Percentiles rank a stretch among this genome's conserved stretches.
Evolutionary conservation across 1,140 invertebrate genomes (phyloP).

Genomic region (Zaprionus inermis): DNA sequence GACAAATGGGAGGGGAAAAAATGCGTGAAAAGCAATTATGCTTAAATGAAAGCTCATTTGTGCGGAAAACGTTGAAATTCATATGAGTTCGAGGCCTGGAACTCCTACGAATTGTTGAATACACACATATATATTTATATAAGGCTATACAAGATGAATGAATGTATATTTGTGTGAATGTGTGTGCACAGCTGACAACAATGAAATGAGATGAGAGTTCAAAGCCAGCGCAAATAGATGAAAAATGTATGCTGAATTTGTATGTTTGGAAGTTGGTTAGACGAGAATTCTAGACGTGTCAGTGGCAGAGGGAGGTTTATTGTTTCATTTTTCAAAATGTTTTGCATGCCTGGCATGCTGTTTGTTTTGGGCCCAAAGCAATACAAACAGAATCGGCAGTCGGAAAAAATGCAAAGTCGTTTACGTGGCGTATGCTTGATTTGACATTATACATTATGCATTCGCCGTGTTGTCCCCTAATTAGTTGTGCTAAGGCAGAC

Average conservation of each 20-base stretch:
- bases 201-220: slow-evolving; percentile 66
- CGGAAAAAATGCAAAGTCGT: slow-evolving; percentile 37
- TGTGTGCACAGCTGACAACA: slow-evolving; percentile 38
- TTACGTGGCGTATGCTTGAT: slow-evolving; percentile 76
- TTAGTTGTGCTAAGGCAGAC: slow-evolving; percentile 43
- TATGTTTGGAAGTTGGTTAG: slow-evolving; percentile 4
- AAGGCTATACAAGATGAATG: slow-evolving; percentile 12
- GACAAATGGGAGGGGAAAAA: slow-evolving; percentile 16
- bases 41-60: slow-evolving; percentile 82
- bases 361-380: slow-evolving; percentile 43
- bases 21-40: slow-evolving; percentile 78
- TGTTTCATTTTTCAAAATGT: slow-evolving; percentile 48
- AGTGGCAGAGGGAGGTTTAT: background rate
- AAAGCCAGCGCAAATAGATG: slow-evolving; percentile 73
- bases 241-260: slow-evolving; percentile 72
- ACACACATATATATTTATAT: slow-evolving; percentile 29
- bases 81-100: slow-evolving; percentile 56
- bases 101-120: slow-evolving; percentile 53
- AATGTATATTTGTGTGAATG: slow-evolving; percentile 6
- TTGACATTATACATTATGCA: slow-evolving; percentile 75
- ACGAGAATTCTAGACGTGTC: no score
- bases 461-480: slow-evolving; percentile 63
- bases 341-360: slow-evolving; percentile 37
- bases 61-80: slow-evolving; percentile 66
- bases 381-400: slow-evolving; percentile 51